Evolutionary conservation across 2,888 invertebrate species (phyloP).

Genomic region (Dicyrtomina minuta): DNA sequence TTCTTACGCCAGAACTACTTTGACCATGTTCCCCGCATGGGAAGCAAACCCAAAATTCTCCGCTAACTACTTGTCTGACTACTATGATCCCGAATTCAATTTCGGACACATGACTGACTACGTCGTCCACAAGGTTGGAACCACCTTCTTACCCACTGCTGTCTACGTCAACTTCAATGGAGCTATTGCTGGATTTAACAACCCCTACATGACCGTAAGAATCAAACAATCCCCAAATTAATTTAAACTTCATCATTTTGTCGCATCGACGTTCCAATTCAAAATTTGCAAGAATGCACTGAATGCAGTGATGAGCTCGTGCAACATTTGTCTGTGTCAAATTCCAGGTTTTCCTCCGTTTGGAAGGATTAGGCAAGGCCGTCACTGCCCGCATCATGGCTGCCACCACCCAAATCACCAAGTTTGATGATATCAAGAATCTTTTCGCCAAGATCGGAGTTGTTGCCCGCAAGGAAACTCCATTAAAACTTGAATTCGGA

Average conservation of each 20-base stretch:
- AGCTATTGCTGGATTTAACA: conserved; percentile 49
- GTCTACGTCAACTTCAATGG: conserved; percentile 49
- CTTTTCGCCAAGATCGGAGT: conserved; percentile 51
- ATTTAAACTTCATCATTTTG: no score
- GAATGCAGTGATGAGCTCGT: background rate
- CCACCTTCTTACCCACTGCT: conserved; percentile 46
- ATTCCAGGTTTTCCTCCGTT: conserved; percentile 45
- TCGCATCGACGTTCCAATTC: conserved; percentile 39
- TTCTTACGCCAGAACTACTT: conserved; percentile 47
- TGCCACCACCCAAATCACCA: conserved; percentile 47
- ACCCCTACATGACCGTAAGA: conserved; percentile 43
- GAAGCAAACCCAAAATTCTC: conserved; percentile 45
- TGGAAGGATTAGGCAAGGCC: conserved; percentile 52
- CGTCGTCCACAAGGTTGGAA: conserved; percentile 50
- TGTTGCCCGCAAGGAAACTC: conserved; percentile 45
- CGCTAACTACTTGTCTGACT: conserved; percentile 51
- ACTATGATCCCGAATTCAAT: conserved; percentile 50
- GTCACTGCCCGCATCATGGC: conserved; percentile 47
- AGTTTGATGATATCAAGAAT: conserved; percentile 49
- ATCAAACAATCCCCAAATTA: background rate
- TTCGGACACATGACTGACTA: conserved; percentile 51
- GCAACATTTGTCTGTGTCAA: no score
- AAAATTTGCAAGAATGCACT: background rate
- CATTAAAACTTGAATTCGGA: conserved; percentile 50
- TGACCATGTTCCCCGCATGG: conserved; percentile 45